Conservation (phyloP, 2,113 vertebrate species). For the Ellobius talpinus region DNA sequence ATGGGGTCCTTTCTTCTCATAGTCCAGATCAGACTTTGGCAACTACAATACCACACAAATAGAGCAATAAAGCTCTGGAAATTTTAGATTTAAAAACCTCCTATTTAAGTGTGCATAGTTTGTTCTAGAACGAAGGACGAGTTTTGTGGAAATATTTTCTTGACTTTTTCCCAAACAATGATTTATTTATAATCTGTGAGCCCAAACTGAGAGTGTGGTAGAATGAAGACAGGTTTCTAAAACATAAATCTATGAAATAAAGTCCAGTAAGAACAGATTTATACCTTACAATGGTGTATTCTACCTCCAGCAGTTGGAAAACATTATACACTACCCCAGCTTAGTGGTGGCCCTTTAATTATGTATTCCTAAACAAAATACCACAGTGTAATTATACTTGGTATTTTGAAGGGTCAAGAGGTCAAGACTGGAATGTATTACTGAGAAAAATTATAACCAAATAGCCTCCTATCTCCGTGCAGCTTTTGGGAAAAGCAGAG, state of each 20-base stretch:
- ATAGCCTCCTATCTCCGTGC: neutral
- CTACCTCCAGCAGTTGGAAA: neutral
- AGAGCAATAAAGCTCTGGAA: neutral
- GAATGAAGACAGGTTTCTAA: neutral
- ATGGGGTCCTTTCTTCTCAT: neutral
- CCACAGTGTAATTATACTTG: neutral
- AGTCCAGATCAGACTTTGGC: neutral
- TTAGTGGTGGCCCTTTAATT: slow-evolving; percentile 31
- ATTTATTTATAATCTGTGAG: neutral
- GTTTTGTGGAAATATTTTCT: neutral
- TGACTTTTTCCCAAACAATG: neutral
- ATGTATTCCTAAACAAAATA: slow-evolving; percentile 21
- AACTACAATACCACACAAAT: neutral
- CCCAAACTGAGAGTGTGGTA: neutral
- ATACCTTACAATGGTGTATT: slow-evolving; percentile 3
- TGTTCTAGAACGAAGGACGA: neutral
- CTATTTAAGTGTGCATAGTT: neutral
- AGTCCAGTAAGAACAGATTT: neutral
- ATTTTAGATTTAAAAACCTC: neutral
- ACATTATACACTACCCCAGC: neutral
- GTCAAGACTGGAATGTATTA: slow-evolving; percentile 42
- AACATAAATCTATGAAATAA: neutral
- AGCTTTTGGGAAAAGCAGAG: neutral
- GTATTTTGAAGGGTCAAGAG: slow-evolving; percentile 5
- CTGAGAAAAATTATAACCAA: slow-evolving; percentile 44